A percentile compares a stretch with the other conserved stretches of the same genome.
These are phyloP conservation scores for Odontophorus gujanensis DNA, from an alignment of 2,113 vertebrate genomes.

Conservation along the genomic window DNA sequence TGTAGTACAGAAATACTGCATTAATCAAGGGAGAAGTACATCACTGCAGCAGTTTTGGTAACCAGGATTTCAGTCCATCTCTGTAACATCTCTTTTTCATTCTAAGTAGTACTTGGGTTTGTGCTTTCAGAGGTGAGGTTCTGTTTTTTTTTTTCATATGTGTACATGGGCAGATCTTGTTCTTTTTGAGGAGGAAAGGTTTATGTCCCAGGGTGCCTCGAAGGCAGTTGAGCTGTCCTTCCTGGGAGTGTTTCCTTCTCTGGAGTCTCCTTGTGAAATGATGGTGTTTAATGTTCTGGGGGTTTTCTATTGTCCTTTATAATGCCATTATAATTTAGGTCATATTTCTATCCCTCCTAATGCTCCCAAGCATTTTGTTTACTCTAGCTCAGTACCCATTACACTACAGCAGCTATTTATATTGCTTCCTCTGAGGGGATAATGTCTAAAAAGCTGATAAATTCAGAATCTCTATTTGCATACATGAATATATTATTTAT, in stretches of 20 bases:
- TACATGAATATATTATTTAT: conserved; percentile 7
- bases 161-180: neutral
- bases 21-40: neutral
- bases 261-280: neutral
- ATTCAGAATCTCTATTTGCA: conserved; percentile 1
- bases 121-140: neutral
- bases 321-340: neutral
- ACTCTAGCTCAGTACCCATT: neutral
- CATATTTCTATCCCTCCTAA: neutral
- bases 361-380: conserved; percentile 36
- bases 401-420: neutral
- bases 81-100: neutral
- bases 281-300: neutral
- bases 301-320: neutral
- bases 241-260: neutral
- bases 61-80: neutral
- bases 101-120: neutral
- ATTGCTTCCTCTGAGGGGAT: neutral
- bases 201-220: neutral
- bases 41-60: neutral
- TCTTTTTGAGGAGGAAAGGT: neutral
- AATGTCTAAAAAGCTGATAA: neutral
- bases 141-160: no score
- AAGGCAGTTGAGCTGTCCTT: neutral
- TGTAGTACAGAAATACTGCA: neutral